Evolutionary conservation across 2,113 vertebrate genomes (phyloP).

Genomic region (Puffinus mauretanicus): DNA sequence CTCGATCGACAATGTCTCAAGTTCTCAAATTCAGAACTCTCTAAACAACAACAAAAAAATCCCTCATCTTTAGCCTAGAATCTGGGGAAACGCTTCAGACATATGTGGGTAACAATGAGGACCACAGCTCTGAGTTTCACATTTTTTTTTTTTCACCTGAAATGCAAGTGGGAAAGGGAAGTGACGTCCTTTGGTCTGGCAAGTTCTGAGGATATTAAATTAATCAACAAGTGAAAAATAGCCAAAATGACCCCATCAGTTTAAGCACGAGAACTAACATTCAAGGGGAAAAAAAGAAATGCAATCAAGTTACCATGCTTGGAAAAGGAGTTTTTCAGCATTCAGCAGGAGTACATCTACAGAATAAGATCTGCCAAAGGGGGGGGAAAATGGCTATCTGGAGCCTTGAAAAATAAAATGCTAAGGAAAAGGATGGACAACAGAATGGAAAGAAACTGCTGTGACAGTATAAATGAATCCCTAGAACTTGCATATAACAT

Average conservation of each 20-base stretch:
- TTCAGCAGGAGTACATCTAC: not conserved
- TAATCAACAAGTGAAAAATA: not conserved
- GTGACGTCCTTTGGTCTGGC: not conserved
- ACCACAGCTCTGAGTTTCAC: not conserved
- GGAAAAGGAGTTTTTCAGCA: not conserved
- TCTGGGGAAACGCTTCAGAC: not conserved
- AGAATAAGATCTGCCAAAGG: not conserved
- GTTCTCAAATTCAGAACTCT: not conserved
- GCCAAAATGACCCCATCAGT: not conserved
- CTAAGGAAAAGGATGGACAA: not conserved
- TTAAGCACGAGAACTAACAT: not conserved
- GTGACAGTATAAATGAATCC: not conserved
- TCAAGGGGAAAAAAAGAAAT: not conserved
- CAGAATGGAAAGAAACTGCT: not conserved
- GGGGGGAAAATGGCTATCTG: not conserved
- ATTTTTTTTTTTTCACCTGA: not conserved
- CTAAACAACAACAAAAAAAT: not conserved
- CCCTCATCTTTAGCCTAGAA: not conserved
- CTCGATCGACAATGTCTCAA: accelerated
- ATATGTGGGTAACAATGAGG: not conserved
- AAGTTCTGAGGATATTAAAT: not conserved
- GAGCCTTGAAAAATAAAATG: not conserved
- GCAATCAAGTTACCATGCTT: not conserved
- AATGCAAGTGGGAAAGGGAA: not conserved
- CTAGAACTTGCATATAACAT: not conserved